These are phyloP conservation scores for Sphaeridia pumilis DNA, from an alignment of 2,888 invertebrate genomes.

Conservation along the genomic window DNA sequence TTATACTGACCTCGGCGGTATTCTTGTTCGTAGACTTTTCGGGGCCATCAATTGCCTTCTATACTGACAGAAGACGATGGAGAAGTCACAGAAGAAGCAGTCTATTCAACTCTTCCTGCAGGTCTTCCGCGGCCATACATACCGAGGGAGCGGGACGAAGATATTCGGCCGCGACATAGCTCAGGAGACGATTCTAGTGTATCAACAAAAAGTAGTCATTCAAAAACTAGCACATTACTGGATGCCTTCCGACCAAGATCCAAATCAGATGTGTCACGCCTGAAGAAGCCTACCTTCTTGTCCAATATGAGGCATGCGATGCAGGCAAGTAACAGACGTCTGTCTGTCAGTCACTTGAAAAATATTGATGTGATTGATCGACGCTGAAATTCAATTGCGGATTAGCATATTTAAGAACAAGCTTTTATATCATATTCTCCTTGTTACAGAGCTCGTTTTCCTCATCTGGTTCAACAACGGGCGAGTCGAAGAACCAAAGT, in stretches of 20 bases:
- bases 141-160: conserved; percentile 22
- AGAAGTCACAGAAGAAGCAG: conserved; percentile 29
- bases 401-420: neutral
- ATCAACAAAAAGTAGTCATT: conserved; percentile 47
- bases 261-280: conserved; percentile 58
- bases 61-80: conserved; percentile 46
- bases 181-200: conserved; percentile 37
- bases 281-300: conserved; percentile 54
- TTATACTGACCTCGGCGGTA: neutral
- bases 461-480: conserved; percentile 13
- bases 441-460: conserved; percentile 50
- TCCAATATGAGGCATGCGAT: conserved; percentile 56
- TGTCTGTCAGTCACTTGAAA: too few species aligned
- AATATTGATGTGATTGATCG: too few species aligned
- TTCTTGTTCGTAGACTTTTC: conserved; percentile 46
- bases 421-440: neutral
- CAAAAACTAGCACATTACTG: conserved; percentile 50
- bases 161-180: conserved; percentile 38
- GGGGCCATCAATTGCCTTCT: conserved; percentile 52
- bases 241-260: conserved; percentile 68
- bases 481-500: conserved; percentile 30
- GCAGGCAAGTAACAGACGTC: too few species aligned
- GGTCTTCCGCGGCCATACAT: conserved; percentile 11
- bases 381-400: too few species aligned
- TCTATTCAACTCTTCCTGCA: conserved; percentile 9